Base-by-base conservation (phyloP, 2,888 invertebrate genomes). In the Oeneis ivallda region DNA sequence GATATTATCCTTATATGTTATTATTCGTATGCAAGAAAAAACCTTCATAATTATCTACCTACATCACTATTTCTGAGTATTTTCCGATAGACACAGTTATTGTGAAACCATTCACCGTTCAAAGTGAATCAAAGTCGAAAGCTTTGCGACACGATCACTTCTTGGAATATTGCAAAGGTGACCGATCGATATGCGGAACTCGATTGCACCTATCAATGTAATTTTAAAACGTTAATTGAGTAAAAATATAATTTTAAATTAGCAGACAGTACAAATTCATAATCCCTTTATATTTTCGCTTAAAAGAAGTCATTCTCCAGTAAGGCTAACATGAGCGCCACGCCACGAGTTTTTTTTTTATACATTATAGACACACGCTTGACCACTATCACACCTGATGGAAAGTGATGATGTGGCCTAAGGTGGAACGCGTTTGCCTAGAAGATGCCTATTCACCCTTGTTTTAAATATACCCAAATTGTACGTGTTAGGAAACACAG, bases 141-240 rank as follows among this genome's bases (percentile, higher is more conserved):
- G 45, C 15, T 47, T 47, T 47, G 45, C 45, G 45, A 47, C 45
- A 47, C 45, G 45, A 4, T 47, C 41, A 15, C 45, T 47, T 47
- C 45, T 47, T 8, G 45, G 45, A 47, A 47, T 47, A 47, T 47
- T 47, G 45, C 45, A 15, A 47, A 47, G 45, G 45, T 47, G 45
- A 47, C 15, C 15, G 45, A 45, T 2, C 7, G 45, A 6, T 47
- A 47, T 47, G 45, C 45, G 45, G 45, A 47, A 15, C 15, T 47
- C 9, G 45, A 17, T 47, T 11, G 6, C 7, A 17, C 45, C 41
- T 15, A 47, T 47, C 1, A 13, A 47, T 47, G 9, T 8, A 5
- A 13, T 41, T 41, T 41, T 41, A 41, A 13, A 13, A 13, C 4
- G 13, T 5, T 13, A 41, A 26, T 26, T 41, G 11, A 41, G 4